Evolutionary conservation across 2,113 vertebrate genomes (phyloP).

Genomic region (Lota lota): DNA sequence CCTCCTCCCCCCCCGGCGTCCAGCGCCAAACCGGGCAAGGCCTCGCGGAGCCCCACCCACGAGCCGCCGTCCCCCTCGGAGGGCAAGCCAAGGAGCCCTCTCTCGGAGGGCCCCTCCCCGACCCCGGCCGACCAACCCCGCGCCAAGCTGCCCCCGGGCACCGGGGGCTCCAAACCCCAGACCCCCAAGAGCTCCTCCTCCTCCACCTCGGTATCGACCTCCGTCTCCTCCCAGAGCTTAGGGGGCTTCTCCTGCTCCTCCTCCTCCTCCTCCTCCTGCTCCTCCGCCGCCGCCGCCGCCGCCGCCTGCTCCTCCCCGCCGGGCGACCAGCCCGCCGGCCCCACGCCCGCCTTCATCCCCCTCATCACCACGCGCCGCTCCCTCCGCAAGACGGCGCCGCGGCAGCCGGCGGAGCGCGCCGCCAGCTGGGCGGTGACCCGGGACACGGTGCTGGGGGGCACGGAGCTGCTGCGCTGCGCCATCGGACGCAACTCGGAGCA

Average conservation of each 20-base stretch:
- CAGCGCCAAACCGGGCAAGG: conserved; percentile 75
- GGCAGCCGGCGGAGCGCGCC: conserved; percentile 83
- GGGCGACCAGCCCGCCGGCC: conserved; percentile 70
- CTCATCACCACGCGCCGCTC: conserved; percentile 88
- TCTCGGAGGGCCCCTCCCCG: conserved; percentile 56
- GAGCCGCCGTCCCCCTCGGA: conserved; percentile 67
- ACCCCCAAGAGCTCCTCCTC: conserved; percentile 69
- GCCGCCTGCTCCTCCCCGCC: conserved; percentile 3
- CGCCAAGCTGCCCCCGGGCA: conserved; percentile 69
- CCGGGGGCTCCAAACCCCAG: conserved; percentile 80
- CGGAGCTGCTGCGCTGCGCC: conserved; percentile 82
- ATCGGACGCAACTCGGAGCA: conserved; percentile 91
- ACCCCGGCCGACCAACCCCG: conserved; percentile 64
- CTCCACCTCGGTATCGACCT: conserved; percentile 46
- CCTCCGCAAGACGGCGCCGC: conserved; percentile 84
- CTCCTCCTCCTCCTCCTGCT: not conserved
- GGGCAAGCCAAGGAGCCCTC: conserved; percentile 74
- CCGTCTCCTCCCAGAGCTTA: conserved; percentile 11
- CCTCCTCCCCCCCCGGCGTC: conserved; percentile 82
- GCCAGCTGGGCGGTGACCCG: conserved; percentile 86
- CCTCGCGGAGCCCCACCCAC: conserved; percentile 76
- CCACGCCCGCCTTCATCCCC: conserved; percentile 82
- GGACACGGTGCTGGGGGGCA: conserved; percentile 86
- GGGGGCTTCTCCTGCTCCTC: conserved; percentile 2
- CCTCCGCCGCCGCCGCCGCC: conserved; percentile 43